Conservation (phyloP, 2,797 vertebrate species). For the Chaetodon trifasciatus region DNA sequence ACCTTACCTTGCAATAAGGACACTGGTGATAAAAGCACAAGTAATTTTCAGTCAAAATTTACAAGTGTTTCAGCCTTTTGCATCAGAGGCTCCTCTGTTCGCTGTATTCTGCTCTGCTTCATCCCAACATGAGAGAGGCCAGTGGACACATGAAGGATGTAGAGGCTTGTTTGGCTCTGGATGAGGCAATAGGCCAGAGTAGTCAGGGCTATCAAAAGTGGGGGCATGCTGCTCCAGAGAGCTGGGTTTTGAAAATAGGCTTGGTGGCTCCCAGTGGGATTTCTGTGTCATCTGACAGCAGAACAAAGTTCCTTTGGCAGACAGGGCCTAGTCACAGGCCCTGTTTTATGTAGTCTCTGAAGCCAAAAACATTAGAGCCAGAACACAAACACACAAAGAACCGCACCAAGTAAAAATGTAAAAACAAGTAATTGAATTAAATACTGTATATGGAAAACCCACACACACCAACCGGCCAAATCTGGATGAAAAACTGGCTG, state of each 20-base stretch:
- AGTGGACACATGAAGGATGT: constrained; percentile 69
- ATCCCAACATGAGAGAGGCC: constrained; percentile 64
- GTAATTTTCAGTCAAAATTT: constrained; percentile 48
- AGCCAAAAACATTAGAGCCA: constrained; percentile 53
- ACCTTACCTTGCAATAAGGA: constrained; percentile 34
- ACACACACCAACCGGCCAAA: constrained; percentile 19
- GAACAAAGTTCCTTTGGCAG: constrained; percentile 74
- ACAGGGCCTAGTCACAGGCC: constrained; percentile 51
- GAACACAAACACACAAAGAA: constrained; percentile 47
- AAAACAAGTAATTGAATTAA: constrained; percentile 54
- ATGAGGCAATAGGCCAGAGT: constrained; percentile 74
- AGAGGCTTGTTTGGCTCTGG: constrained; percentile 63
- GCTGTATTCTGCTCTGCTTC: constrained; percentile 56
- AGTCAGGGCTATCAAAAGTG: constrained; percentile 64
- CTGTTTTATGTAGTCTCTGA: constrained; percentile 66
- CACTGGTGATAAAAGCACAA: constrained; percentile 7
- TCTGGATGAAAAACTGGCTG: constrained; percentile 34
- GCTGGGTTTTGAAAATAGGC: constrained; percentile 63
- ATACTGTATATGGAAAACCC: constrained; percentile 34
- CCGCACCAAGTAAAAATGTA: constrained; percentile 19
- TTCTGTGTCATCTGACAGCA: constrained; percentile 73
- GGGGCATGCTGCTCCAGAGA: constrained; percentile 53
- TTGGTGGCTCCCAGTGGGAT: constrained; percentile 72
- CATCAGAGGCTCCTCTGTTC: constrained; percentile 67
- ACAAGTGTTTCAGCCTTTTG: constrained; percentile 76